Base-by-base conservation (phyloP, 2,888 invertebrate genomes). In the Dryadula phaetusa region DNA sequence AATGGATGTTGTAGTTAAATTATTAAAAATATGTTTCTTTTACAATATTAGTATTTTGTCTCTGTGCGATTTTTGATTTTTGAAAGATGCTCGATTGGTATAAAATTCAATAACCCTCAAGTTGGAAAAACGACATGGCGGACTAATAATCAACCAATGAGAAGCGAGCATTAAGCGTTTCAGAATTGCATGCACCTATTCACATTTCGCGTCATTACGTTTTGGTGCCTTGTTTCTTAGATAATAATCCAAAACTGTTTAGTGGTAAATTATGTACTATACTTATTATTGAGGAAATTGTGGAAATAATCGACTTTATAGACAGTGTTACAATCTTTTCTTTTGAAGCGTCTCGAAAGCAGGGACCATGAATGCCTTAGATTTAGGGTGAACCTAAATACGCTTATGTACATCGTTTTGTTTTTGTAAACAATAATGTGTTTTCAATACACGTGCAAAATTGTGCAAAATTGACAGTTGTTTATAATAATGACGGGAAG, bases 361-460 rank as follows among this genome's bases (percentile, higher is more conserved):
- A 82, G 78, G 79, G 80, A 91, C 84, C 85, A 92, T 90, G 91
- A 89, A 85, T 86, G 86, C 87, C 84, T 86, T 89, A 87, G 90
- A 91, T 87, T 88, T 90, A 87, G 86, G 90, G 84, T 92, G 84
- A 90, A 86, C 83, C 86, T 83, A 89, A 89, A 90, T 90, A 87
- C 84, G 93, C 92, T 94, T 94, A 94, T 69, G 72, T 76, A 77
- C 74, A 95, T 95, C 94, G 94, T 94, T 91, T 95, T 94, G 94
- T 94, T 94, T 95, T 95, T 95, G 95, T 95, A 95, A 95, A 95
- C 95, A 95, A 94, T 93, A 94, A 94, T 95, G 95, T 95, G 95
- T 94, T 93, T 94, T 93, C 93, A 89, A 93, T 94, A 94, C 96
- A 95, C 95, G 95, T 95, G 96, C 94, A 90, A 91, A 90, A 93